Evolutionary conservation across 2,888 invertebrate genomes (phyloP).

Genomic region (Anagyrus pseudococci): DNA sequence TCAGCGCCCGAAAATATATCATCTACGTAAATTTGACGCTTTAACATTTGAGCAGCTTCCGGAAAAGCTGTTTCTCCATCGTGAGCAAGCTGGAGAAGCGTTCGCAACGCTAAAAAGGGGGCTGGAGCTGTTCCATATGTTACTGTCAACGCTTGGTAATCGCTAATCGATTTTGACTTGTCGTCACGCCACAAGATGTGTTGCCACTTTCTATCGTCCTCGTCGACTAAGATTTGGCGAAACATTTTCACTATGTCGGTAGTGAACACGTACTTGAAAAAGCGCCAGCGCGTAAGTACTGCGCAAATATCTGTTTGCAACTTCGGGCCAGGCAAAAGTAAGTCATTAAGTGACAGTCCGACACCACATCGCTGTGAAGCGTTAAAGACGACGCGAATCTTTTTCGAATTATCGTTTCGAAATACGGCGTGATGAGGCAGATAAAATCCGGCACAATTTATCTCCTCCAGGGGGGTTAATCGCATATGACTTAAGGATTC

Average conservation of each 20-base stretch:
- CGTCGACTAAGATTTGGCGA: constrained; percentile 9
- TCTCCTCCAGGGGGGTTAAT: neutral
- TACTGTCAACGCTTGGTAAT: constrained; percentile 7
- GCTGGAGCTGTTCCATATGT: constrained; percentile 21
- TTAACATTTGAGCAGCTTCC: constrained; percentile 6
- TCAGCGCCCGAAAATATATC: constrained; percentile 19
- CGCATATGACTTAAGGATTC: neutral
- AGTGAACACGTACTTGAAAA: constrained; percentile 2
- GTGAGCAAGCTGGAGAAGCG: constrained; percentile 12
- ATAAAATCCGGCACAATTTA: neutral
- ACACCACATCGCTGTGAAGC: neutral
- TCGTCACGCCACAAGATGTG: constrained; percentile 18
- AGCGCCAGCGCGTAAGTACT: constrained; percentile 4
- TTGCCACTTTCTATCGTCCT: constrained; percentile 6
- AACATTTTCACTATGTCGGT: constrained; percentile 26
- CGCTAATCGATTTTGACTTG: neutral
- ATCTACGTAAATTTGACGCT: constrained; percentile 18
- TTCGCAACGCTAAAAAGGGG: constrained; percentile 12
- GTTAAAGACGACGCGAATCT: neutral
- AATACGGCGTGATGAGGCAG: neutral
- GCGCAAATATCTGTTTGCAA: constrained; percentile 7
- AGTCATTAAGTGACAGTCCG: neutral
- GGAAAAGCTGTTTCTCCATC: constrained; percentile 14
- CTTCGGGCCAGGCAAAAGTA: constrained; percentile 8
- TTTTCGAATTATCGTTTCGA: neutral